Conservation (phyloP, 2,888 invertebrate genomes). For the Zonitis immaculata region DNA sequence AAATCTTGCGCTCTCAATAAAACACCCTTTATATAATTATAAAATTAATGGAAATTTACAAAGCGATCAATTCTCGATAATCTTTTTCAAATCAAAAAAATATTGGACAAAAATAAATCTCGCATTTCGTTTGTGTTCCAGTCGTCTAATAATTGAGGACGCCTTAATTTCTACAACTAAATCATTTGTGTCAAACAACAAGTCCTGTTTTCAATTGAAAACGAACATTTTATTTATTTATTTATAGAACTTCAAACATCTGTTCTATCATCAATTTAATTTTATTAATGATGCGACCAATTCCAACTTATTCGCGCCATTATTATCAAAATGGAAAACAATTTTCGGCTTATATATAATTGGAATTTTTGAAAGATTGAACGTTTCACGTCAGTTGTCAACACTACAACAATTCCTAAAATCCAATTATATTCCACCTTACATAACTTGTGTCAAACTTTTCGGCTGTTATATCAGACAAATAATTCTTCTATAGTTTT, state of each 20-base stretch:
- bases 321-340: too few species aligned
- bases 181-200: background rate
- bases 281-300: background rate
- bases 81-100: too few species aligned
- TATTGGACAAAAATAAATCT: background rate
- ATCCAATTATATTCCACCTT: background rate
- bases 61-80: too few species aligned
- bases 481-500: background rate
- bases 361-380: background rate
- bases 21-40: too few species aligned
- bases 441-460: background rate
- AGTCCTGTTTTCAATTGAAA: background rate
- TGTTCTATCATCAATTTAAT: background rate
- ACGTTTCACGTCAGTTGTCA: background rate
- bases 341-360: background rate
- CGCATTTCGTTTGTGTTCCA: background rate
- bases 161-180: background rate
- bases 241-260: background rate
- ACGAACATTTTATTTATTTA: background rate
- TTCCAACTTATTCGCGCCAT: background rate
- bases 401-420: background rate
- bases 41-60: too few species aligned
- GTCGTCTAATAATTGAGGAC: background rate
- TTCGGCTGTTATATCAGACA: background rate
- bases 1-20: too few species aligned